Evolutionary conservation across 2,888 invertebrate genomes (phyloP).

Genomic region (Allolobophora icterica): DNA sequence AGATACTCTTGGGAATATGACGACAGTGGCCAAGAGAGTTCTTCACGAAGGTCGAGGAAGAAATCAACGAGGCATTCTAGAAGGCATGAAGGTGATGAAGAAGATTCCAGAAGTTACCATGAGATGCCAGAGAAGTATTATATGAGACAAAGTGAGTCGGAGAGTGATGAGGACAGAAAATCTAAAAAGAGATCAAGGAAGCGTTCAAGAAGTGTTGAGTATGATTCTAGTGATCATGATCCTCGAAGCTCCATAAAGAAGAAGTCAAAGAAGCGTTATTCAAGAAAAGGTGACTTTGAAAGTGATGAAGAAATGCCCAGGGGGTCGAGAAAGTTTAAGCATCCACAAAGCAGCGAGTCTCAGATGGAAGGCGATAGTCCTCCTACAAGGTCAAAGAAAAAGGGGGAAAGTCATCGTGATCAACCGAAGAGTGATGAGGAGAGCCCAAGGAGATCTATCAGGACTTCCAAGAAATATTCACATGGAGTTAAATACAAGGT

Average conservation of each 20-base stretch:
- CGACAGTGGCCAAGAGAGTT: slow-evolving; percentile 4
- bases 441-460: not conserved
- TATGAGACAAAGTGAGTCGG: not conserved
- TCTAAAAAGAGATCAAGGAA: not conserved
- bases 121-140: not conserved
- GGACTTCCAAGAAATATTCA: not conserved
- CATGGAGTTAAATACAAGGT: not conserved
- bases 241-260: not conserved
- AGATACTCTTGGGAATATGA: not conserved
- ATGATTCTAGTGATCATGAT: not conserved
- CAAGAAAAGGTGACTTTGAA: not conserved
- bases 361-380: not conserved
- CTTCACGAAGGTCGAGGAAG: not conserved
- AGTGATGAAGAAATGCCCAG: not conserved
- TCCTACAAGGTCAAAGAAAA: not conserved
- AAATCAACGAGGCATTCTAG: not conserved
- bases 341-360: not conserved
- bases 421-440: not conserved
- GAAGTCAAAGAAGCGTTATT: not conserved
- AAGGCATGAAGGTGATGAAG: not conserved
- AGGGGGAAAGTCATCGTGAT: not conserved
- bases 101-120: not conserved
- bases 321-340: not conserved
- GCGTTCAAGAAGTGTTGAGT: not conserved
- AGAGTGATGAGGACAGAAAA: not conserved